phyloP scores from a whole-genome alignment of 2,797 vertebrate species.

The Anniella stebbinsi region DNA sequence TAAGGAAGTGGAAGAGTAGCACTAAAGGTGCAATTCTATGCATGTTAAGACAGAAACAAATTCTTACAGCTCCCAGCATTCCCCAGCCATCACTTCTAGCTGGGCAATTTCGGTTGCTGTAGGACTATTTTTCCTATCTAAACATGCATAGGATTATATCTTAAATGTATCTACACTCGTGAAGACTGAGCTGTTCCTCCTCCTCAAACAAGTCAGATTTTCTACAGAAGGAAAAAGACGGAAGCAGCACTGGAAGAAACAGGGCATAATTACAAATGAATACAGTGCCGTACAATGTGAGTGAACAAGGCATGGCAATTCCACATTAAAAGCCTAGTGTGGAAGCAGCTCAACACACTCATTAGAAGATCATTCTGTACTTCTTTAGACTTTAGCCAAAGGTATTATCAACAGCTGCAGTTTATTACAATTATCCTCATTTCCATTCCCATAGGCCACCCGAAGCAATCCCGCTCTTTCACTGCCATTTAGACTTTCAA shows the following conservation, averaged over 20 bases:
- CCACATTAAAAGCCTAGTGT: not conserved
- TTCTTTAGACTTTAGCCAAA: constrained; percentile 43
- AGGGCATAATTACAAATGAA: not conserved
- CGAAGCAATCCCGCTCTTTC: constrained; percentile 33
- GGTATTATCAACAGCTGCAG: constrained; percentile 39
- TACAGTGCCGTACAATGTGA: not conserved
- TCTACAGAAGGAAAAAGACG: not conserved
- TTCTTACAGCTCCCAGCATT: too few species aligned
- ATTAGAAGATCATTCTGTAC: constrained; percentile 47
- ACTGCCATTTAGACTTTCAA: constrained; percentile 45
- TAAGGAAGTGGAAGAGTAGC: too few species aligned
- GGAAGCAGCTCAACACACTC: not conserved
- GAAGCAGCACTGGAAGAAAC: not conserved
- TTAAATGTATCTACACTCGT: not conserved
- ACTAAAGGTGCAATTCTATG: too few species aligned
- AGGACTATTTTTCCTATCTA: too few species aligned
- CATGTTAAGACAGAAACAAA: too few species aligned
- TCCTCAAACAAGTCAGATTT: not conserved
- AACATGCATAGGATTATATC: too few species aligned
- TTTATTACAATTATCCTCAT: constrained; percentile 34
- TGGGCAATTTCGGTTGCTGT: too few species aligned
- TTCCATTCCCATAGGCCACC: constrained; percentile 49
- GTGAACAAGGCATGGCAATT: not conserved
- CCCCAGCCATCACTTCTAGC: too few species aligned
- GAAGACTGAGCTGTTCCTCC: not conserved